phyloP scores from a whole-genome alignment of 30 jellyfish, hydroid and myxozoan species.

The Cassiopea xamachana region DNA sequence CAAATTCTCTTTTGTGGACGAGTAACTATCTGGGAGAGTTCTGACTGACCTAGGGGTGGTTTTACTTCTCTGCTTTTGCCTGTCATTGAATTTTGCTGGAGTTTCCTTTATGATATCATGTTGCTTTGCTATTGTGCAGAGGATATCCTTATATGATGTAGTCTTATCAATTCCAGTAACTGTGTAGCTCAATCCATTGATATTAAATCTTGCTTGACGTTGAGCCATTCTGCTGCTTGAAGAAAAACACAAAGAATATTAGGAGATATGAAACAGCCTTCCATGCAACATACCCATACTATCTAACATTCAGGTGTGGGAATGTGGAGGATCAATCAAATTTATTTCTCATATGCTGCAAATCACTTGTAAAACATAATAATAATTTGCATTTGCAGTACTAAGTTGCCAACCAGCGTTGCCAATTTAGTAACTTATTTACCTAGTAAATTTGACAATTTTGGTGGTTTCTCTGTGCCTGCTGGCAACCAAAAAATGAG shows the following conservation, averaged over 20 bases:
- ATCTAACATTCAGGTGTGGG: too few relatives aligned
- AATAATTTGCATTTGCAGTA: too few relatives aligned
- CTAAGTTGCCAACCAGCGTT: too few relatives aligned
- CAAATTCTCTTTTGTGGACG: neutral
- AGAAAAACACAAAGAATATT: neutral
- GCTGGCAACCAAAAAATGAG: too few relatives aligned
- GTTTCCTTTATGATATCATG: neutral
- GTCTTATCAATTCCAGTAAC: constrained; percentile 76
- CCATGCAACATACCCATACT: too few relatives aligned
- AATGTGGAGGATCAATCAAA: too few relatives aligned
- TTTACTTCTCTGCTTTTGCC: neutral
- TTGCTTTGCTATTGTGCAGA: constrained; percentile 84
- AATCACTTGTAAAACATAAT: too few relatives aligned
- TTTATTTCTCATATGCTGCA: too few relatives aligned
- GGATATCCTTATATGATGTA: constrained; percentile 79
- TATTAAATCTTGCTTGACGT: constrained; percentile 30
- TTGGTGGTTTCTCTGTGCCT: too few relatives aligned
- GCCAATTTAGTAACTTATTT: too few relatives aligned
- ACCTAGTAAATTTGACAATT: too few relatives aligned
- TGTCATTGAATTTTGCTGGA: neutral
- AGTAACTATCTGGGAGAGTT: neutral
- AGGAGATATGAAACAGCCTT: too few relatives aligned
- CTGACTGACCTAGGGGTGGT: neutral
- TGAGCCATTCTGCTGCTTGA: constrained; percentile 26
- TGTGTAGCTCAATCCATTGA: constrained; percentile 78